These are phyloP conservation scores for Pristionchus maxplancki DNA, from an alignment of 2,888 invertebrate species.

Conservation along the genomic window DNA sequence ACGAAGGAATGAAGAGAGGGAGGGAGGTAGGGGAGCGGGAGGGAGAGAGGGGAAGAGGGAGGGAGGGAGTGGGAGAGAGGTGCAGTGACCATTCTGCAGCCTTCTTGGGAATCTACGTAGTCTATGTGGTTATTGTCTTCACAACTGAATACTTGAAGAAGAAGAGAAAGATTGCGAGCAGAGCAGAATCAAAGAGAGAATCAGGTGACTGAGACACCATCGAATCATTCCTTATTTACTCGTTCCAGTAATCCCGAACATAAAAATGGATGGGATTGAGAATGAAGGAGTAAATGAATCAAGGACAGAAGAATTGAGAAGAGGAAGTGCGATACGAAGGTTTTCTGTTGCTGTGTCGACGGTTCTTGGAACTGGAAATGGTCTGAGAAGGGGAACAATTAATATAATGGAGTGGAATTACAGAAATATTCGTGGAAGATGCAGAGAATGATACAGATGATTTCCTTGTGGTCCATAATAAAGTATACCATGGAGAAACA, in stretches of 20 bases:
- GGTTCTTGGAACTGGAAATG: not conserved
- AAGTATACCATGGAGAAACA: constrained; percentile 63
- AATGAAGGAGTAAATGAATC: not conserved
- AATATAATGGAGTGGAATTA: no score
- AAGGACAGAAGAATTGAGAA: not conserved
- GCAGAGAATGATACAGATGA: constrained; percentile 58
- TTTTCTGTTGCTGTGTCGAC: not conserved
- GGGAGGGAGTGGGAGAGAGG: not conserved
- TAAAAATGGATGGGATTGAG: not conserved
- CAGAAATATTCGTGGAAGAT: constrained; percentile 37
- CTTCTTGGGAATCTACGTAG: constrained; percentile 79
- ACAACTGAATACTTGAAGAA: constrained; percentile 72
- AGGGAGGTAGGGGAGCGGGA: not conserved
- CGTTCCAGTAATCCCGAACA: not conserved
- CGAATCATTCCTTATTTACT: no score
- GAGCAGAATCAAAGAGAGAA: not conserved
- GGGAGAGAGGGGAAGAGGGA: not conserved
- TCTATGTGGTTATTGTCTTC: constrained; percentile 81
- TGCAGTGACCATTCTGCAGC: not conserved
- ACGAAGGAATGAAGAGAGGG: not conserved
- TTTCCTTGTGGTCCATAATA: constrained; percentile 61
- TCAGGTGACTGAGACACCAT: not conserved
- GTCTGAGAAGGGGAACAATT: no score
- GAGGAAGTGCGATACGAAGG: not conserved
- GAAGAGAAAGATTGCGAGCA: constrained; percentile 6